Evolutionary conservation across 2,888 invertebrate species (phyloP), one percentile per base, ranked within the genome.

Genomic region (Ectobius pallidus): DNA sequence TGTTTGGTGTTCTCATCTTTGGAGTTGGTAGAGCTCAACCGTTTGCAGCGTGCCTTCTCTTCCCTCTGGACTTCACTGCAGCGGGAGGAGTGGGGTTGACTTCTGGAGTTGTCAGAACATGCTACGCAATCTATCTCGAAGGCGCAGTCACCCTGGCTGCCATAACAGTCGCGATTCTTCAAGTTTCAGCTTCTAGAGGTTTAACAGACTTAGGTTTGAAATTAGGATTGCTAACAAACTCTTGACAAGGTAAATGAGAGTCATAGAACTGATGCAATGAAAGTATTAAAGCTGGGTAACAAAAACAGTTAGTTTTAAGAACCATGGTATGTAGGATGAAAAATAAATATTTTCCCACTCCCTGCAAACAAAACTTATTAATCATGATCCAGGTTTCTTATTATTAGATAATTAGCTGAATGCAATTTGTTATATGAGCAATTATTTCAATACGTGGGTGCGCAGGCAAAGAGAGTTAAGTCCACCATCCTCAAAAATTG

Each of bases 51-150:
- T 83, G 87, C 73, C 79, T 89, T 22, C 84, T 91, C 82, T 92
- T 91, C 78, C 91, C 91, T 0, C 78, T 91, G 74, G 90, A 91
- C 79, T 91, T 92, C 78, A 91, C 91, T 6, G 90, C 90, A 0
- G 88, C 87, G 1, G 91, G 91, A 0, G 90, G 90, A 1, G 86
- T 91, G 34, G 89, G 89, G 7, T 85, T 83, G 25, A 88, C 89
- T 30, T 82, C 84, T 65, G 87, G 87, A 2, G 82, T 86, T 78
- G 84, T 89, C 16, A 84, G 91, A 16, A 84, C 91, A 27, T 79
- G 89, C 2, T 91, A 91, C 80, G 91, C 87, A 0, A 79, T 90
- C 25, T 92, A 91, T 82, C 84, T 91, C 73, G 91, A 91, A 78
- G 86, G 90, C 55, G 91, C 89, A 1, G 89, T 91, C 78, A 84